A percentile compares a stretch with the other conserved stretches of the same genome.
phyloP scores from a whole-genome alignment of 2,888 invertebrate species.

The Ferrisia virgata region DNA sequence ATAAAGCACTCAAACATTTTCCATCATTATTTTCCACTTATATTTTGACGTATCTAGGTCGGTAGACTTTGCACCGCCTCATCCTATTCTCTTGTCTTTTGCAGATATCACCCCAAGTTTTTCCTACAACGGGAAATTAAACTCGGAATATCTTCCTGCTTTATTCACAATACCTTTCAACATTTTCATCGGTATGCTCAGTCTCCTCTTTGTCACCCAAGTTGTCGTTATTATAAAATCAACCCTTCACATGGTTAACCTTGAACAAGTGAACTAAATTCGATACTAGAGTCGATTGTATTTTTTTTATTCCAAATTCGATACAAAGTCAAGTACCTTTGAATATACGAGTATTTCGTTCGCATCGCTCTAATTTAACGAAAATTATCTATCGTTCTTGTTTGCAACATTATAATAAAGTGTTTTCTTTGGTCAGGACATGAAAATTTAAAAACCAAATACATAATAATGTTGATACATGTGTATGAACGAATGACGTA shows the following conservation, averaged over 20 bases:
- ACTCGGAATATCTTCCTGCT: not conserved
- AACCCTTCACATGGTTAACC: not conserved
- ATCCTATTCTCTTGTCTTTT: not conserved
- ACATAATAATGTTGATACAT: no score
- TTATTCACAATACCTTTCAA: not conserved
- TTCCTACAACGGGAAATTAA: not conserved
- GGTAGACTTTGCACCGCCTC: not conserved
- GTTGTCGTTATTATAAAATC: not conserved
- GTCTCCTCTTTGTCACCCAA: not conserved
- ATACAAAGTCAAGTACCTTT: no score
- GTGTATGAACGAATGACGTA: no score
- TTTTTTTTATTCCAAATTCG: not conserved
- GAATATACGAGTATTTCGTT: no score
- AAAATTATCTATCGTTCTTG: no score
- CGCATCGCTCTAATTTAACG: no score
- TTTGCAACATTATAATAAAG: no score
- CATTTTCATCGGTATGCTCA: not conserved
- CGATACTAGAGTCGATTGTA: not conserved
- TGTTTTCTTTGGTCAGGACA: no score
- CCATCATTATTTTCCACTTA: not conserved
- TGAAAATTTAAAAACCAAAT: no score
- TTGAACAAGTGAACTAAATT: not conserved
- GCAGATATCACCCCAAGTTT: not conserved
- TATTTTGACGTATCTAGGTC: not conserved
- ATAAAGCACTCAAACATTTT: not conserved